Evolutionary conservation across 2,113 vertebrate genomes (phyloP), one percentile per base, ranked within the genome.

Genomic region (Coregonus clupeaformis): DNA sequence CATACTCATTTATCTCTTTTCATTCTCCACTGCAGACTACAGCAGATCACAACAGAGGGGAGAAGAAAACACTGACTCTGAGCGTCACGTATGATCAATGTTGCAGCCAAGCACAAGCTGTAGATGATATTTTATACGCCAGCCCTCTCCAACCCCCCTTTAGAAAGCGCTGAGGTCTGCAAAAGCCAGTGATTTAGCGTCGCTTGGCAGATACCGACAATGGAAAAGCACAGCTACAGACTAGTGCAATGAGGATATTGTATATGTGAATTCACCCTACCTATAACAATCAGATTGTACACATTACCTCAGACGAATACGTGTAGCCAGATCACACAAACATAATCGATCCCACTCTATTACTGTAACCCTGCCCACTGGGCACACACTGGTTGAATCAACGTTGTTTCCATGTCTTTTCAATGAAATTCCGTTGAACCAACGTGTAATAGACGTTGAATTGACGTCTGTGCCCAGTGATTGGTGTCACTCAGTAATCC

Each of bases 11-110:
- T 80, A 76, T 82, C 57, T 64, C 42, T 77, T 78, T 75, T 80
- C 62, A 59, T 76, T 32, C 25, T n/a, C 27, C 59, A 49, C n/a
- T 55, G 73, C 47, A 47, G 78, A 24, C 18, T 32, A 65, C 5
- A 47, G 52, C 20, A 42, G 36, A 3, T 11, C 36, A 42, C 36
- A 42, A 42, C 36, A 32, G 55, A 42, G 60, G 68, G 52, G 55
- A 69, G 72, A 74, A 69, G 73, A 78, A 85, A 76, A 80, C 36
- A 75, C 30, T 69, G 72, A 64, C 73, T 76, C 68, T 63, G 25
- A 83, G 65, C 69, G 77, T 83, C 77, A 69, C 32, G 72, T 85
- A 69, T 87, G 82, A 89, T 82, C 87, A 82, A 78, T 74, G 81
- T 72, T 72, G 81, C 57, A 18, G 71, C 69, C 73, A 65, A 55